These are phyloP conservation scores for Coremacera marginata DNA, from an alignment of 2,888 invertebrate species.

Conservation along the genomic window DNA sequence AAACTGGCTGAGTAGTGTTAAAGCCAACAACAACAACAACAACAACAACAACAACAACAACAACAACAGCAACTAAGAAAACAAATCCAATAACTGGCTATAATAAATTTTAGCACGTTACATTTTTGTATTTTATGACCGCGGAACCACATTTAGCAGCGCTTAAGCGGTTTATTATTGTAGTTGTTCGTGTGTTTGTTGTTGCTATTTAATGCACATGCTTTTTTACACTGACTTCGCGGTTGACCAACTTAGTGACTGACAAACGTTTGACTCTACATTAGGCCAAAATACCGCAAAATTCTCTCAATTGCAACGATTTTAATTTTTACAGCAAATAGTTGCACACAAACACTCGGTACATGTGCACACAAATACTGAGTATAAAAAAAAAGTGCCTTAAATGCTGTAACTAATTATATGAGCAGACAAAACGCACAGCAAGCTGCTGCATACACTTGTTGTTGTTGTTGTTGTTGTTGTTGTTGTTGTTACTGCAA, in stretches of 20 bases:
- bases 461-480: not conserved
- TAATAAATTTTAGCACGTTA: constrained; percentile 21
- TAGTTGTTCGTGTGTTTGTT: not conserved
- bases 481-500: not conserved
- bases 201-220: not conserved
- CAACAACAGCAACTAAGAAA: not conserved
- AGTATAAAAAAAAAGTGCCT: not conserved
- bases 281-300: constrained; percentile 15
- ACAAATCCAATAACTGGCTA: not conserved
- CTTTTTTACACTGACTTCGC: not conserved
- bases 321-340: constrained; percentile 10
- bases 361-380: not conserved
- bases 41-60: constrained; percentile 3
- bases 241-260: constrained; percentile 24
- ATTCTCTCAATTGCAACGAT: constrained; percentile 15
- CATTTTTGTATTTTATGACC: not conserved
- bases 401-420: constrained; percentile 29
- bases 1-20: not conserved
- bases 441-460: not conserved
- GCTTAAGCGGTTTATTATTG: not conserved
- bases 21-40: constrained; percentile 1
- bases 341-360: constrained; percentile 1
- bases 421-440: constrained; percentile 15
- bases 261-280: not conserved
- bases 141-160: not conserved